Evolutionary conservation across 92 coral and sea anemone species (phyloP).

Genomic region (Anthopleura xanthogrammica): DNA sequence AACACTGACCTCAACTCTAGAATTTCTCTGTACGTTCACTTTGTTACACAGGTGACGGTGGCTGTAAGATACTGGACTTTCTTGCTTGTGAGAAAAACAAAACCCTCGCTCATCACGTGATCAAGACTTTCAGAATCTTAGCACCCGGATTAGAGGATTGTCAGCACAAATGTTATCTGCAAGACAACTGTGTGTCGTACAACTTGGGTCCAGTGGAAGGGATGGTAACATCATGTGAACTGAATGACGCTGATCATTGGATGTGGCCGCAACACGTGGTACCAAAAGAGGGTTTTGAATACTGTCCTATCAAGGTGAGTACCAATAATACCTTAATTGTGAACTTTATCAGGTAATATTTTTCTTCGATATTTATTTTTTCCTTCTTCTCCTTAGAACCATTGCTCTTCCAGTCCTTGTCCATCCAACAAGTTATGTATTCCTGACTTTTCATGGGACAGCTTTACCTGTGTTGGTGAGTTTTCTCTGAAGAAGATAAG

Average conservation of each 20-base stretch:
- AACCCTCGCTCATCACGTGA: slow-evolving; percentile 9
- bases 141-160: slow-evolving; percentile 8
- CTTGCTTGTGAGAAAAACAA: slow-evolving; percentile 6
- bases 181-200: slow-evolving; percentile 1
- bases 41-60: neutral
- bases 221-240: neutral
- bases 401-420: neutral
- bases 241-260: slow-evolving; percentile 7
- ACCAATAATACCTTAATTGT: too few species aligned
- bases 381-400: neutral
- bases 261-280: neutral
- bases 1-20: neutral
- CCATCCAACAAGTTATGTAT: neutral
- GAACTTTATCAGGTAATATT: too few species aligned
- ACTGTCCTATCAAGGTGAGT: slow-evolving; percentile 10
- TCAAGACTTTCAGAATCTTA: neutral
- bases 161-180: neutral
- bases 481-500: neutral
- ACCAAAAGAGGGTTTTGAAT: neutral
- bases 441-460: neutral
- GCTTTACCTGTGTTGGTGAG: neutral
- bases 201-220: slow-evolving; percentile 12
- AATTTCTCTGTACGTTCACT: too few species aligned
- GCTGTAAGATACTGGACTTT: neutral
- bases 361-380: too few species aligned